Percentiles rank a stretch among this genome's conserved stretches.
Evolutionary conservation across 1,140 invertebrate genomes (phyloP).

Genomic region (Drosophila simulans): DNA sequence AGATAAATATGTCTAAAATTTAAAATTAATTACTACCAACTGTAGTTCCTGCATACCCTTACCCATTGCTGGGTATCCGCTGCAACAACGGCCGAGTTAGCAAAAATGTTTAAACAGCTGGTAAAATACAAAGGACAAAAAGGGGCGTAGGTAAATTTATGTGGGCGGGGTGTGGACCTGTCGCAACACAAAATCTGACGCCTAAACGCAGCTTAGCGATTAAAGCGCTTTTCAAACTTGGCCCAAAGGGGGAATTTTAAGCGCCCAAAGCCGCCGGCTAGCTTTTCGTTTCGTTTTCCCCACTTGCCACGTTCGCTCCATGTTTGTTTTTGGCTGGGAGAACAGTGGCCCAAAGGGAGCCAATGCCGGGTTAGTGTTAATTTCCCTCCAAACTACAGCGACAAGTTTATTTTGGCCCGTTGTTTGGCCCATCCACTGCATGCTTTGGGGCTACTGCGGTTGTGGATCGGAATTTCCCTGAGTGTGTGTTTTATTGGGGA

Average conservation of each 20-base stretch:
- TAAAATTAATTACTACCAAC: background rate
- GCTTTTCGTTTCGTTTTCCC: constrained; percentile 38
- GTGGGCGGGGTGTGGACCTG: constrained; percentile 9
- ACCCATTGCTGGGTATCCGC: background rate
- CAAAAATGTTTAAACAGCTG: constrained; percentile 78
- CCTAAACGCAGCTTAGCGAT: constrained; percentile 79
- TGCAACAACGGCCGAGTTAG: constrained; percentile 49
- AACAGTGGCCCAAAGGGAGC: constrained; percentile 16
- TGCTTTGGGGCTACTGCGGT: constrained; percentile 33
- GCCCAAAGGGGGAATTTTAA: constrained; percentile 53
- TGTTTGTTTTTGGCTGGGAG: constrained; percentile 60
- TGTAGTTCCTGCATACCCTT: background rate
- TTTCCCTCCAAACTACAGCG: constrained; percentile 59
- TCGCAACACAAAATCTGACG: constrained; percentile 50
- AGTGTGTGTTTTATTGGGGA: background rate
- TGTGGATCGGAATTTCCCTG: constrained; percentile 8
- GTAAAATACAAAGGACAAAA: constrained; percentile 62
- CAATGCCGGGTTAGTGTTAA: constrained; percentile 58
- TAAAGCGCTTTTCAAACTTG: constrained; percentile 73
- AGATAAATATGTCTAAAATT: too few species aligned
- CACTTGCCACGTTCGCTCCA: constrained; percentile 24
- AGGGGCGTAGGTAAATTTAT: constrained; percentile 17
- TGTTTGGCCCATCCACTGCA: constrained; percentile 35
- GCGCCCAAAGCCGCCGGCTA: constrained; percentile 40
- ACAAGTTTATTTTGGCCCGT: constrained; percentile 60